Percentiles rank a stretch among this genome's conserved stretches.
These are phyloP conservation scores for Crenichthys baileyi DNA, from an alignment of 2,797 vertebrate species.

Conservation along the genomic window DNA sequence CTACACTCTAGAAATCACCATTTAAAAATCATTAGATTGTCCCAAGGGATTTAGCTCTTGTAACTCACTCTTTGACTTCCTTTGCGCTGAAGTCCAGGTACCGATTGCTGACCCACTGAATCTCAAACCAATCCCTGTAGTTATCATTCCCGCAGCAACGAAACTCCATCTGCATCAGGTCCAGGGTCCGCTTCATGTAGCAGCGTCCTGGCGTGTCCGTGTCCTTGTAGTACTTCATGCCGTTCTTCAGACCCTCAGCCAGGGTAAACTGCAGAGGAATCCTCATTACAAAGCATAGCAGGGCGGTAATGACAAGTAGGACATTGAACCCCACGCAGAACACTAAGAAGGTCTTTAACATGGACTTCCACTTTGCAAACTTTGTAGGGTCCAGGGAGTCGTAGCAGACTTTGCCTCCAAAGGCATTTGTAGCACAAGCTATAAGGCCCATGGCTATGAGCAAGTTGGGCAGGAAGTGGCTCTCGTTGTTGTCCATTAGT, in stretches of 20 bases:
- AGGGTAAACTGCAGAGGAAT: constrained; percentile 92
- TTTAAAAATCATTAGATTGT: constrained; percentile 3
- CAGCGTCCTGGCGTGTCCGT: constrained; percentile 95
- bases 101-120: constrained; percentile 99
- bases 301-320: constrained; percentile 82
- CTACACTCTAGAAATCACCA: constrained; percentile 4
- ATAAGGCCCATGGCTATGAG: constrained; percentile 89
- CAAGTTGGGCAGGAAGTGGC: constrained; percentile 96
- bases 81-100: constrained; percentile 97
- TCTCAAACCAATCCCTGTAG: constrained; percentile 98
- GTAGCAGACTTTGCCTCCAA: constrained; percentile 96
- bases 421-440: constrained; percentile 87
- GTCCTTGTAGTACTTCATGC: constrained; percentile 97
- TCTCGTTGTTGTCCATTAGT: constrained; percentile 97
- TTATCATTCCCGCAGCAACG: constrained; percentile 96
- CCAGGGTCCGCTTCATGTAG: constrained; percentile 99
- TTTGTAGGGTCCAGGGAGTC: constrained; percentile 94
- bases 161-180: constrained; percentile 98
- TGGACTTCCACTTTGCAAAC: constrained; percentile 90
- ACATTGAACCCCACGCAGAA: constrained; percentile 86
- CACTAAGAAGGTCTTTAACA: constrained; percentile 88
- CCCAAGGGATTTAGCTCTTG: constrained; percentile 6
- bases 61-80: constrained; percentile 95
- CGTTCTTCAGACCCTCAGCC: constrained; percentile 88
- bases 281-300: constrained; percentile 90